Base-by-base conservation (phyloP, 2,797 vertebrate genomes). In the Molossus molossus region DNA sequence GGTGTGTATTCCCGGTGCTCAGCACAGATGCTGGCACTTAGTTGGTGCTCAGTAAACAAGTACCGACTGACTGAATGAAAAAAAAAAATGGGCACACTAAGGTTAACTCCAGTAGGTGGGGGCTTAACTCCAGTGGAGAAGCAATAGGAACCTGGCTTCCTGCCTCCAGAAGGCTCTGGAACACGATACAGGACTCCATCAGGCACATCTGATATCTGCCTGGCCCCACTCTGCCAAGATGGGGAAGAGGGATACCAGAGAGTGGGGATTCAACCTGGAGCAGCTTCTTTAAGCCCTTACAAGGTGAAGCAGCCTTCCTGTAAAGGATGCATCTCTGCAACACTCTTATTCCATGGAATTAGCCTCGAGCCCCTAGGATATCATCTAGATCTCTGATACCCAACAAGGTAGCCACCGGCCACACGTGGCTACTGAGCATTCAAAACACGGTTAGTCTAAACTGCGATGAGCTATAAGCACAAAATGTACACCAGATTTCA, bases 401-500 rank as follows among this genome's bases (percentile, higher is more conserved):
- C 33, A 69, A 9, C 50, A 65, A 90, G 48, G 27, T 17, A 58
- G 73, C 50, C 21, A 18, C 77, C 55, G 6, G 17, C 65, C n/a
- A 20, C 15, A 57, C 3, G 12, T 62, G 40, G 57, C 77, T 40
- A 83, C 20, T 70, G 23, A 72, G 20, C 29, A 53, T 57, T 76
- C 13, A 29, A 85, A 95, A 64, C n/a, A n/a, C 6, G 4, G 23
- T 55, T 82, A 82, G 21, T 84, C 58, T 95, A 75, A 86, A 76
- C 57, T 25, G 25, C 69, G 33, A 48, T 64, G 50, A 75, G 29
- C 8, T 69, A 0, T 64, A 64, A 64, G 37, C 33, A 5, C 57
- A 90, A 87, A 13, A 91, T 40, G 67, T 27, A 55, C 5, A 76
- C 11, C n/a, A 89, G 33, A 85, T 88, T 89, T 88, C 84, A 72